A percentile compares a stretch with the other conserved stretches of the same genome.
These are phyloP conservation scores for Drosophila kanekoi DNA, from an alignment of 2,888 invertebrate species.

Conservation along the genomic window DNA sequence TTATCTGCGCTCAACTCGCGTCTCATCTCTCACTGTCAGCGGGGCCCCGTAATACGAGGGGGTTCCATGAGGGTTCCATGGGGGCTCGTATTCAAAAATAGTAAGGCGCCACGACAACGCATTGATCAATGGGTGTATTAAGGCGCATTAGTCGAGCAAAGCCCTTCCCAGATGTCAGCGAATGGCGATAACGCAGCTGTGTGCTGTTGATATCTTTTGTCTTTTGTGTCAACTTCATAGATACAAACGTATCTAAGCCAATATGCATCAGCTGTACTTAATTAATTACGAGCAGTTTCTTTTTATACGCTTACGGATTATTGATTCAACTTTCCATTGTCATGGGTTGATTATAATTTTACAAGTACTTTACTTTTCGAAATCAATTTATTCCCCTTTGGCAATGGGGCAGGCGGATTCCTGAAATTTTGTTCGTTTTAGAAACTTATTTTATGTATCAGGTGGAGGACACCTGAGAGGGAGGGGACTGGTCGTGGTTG, in stretches of 20 bases:
- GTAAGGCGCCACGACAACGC: constrained; percentile 40
- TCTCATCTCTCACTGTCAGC: constrained; percentile 55
- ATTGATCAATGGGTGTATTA: constrained; percentile 60
- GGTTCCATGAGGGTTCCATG: neutral
- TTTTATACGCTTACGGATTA: neutral
- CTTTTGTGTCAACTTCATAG: neutral
- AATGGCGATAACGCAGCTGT: constrained; percentile 1
- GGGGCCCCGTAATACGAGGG: constrained; percentile 2
- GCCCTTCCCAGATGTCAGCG: constrained; percentile 35
- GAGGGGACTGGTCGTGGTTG: no score
- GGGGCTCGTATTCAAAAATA: constrained; percentile 32
- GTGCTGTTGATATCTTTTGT: neutral
- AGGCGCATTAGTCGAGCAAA: constrained; percentile 46
- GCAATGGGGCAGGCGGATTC: no score
- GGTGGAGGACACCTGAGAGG: no score
- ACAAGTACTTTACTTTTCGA: no score
- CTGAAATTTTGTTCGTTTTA: no score
- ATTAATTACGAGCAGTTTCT: constrained; percentile 10
- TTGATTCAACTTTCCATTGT: no score
- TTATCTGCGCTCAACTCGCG: neutral
- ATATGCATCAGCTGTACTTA: constrained; percentile 1
- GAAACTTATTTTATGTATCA: no score
- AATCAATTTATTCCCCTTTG: no score
- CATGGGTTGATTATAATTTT: neutral
- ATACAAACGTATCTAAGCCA: constrained; percentile 3